phyloP scores from a whole-genome alignment of 2,113 vertebrate species.

The Gallinago jamesoni region DNA sequence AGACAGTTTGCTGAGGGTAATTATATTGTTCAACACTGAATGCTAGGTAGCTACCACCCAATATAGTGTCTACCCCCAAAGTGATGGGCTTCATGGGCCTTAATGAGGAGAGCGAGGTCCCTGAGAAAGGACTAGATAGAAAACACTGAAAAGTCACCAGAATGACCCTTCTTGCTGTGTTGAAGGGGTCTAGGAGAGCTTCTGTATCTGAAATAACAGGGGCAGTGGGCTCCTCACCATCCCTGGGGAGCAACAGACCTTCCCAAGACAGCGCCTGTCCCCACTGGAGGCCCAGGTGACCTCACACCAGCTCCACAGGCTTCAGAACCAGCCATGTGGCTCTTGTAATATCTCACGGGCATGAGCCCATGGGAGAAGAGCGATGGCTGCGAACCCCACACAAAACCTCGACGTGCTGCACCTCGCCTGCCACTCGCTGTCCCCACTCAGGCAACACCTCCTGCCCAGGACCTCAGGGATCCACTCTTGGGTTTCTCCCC shows the following conservation, averaged over 20 bases:
- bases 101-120: neutral
- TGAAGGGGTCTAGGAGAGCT: neutral
- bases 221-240: neutral
- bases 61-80: neutral
- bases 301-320: neutral
- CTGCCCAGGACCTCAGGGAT: neutral
- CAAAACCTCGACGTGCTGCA: rapidly evolving
- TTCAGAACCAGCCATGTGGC: neutral
- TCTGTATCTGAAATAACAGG: neutral
- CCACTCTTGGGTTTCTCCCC: neutral
- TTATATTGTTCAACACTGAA: neutral
- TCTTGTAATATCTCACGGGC: neutral
- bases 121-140: neutral
- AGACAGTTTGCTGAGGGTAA: neutral
- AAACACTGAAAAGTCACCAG: neutral
- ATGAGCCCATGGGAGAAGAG: neutral
- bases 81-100: neutral
- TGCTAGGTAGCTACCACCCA: neutral
- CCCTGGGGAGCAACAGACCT: neutral
- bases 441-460: neutral
- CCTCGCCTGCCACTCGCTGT: neutral
- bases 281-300: neutral
- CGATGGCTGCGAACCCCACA: neutral
- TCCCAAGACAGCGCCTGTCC: neutral
- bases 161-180: neutral